Base-by-base conservation (phyloP, 2,888 invertebrate genomes). In the Carcina quercana region DNA sequence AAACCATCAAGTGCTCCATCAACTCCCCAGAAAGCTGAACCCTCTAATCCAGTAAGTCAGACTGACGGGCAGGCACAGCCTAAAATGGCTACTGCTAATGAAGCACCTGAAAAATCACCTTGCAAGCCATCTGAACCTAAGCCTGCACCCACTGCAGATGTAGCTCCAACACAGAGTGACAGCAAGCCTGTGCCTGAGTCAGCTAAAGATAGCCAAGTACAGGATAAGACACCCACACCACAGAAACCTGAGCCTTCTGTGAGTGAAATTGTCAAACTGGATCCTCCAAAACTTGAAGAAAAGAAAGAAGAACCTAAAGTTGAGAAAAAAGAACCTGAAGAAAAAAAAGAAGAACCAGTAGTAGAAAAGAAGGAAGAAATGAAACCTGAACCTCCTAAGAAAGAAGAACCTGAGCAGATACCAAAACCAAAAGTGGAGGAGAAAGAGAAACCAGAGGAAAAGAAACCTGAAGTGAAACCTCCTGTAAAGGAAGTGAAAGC, bases 151-250 rank as follows among this genome's bases (percentile, higher is more conserved):
- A 57, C 73, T 8, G 78, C 79, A 13, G 79, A 78, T 51, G 59
- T 80, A 20, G 78, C 80, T 27, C 80, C 79, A 0, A 53, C 66
- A 25, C 74, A 74, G 37, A 79, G 73, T 51, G 75, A 80, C 38
- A 71, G 46, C 21, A 82, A 82, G 45, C 71, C 75, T 13, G 58
- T 65, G 7, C 76, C 71, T 3, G 82, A 79, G 44, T 69, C 76
- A 1, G 79, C 78, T 7, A 80, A 70, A 46, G 71, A 69, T 30
- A 71, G 57, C 47, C 68, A 67, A 41, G 42, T 55, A 33, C 67
- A 67, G 47, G 74, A 72, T 10, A 67, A 69, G 38, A 10, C 34
- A 7, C 50, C 61, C 17, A 43, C 59, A 2, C 63, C 63, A 8
- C 54, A 51, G 5, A 67, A 62, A 43, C 55, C 50, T 37, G 70